Base-by-base conservation (phyloP, 37 sponge, comb jelly and placozoan species). In the Halichondria panicea region DNA sequence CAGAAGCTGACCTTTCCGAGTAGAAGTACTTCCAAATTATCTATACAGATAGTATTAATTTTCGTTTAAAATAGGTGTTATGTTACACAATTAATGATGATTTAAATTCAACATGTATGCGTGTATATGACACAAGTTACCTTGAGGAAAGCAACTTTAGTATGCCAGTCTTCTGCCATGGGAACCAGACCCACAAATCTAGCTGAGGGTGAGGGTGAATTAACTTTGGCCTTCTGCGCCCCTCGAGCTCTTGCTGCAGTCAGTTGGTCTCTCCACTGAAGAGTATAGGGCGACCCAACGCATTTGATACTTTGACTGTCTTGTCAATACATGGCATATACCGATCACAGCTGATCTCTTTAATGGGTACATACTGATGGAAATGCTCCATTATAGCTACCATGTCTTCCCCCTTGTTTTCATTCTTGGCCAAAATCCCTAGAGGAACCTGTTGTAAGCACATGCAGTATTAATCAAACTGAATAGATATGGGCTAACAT, bases 351-450 rank as follows among this genome's bases (percentile, higher is more conserved):
- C 27, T 25, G 27, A 32, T 35, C 36, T 71, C 72, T 24, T 46
- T 34, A 22, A 52, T 53, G 32, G 78, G 80, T 21, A 79, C 64
- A 62, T 76, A 76, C 35, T 76, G 32, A 15, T 74, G 58, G 31
- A 41, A 25, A 35, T 76, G 43, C 28, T 60, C 50, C 76, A 75
- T 60, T 39, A 75, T 76, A 22, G 39, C 64, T 27, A 76, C 57
- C 76, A 80, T 59, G 19, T 80, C 72, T 60, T 68, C 81, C 42
- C 30, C 38, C 34, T 69, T 80, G 43, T 70, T 80, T 42, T 80
- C 81, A 43, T 80, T 58, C 36, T 33, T 70, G 11, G 72, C 44
- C n/a, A 59, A 15, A 44, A 80, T 67, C 28, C 81, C 81, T 19
- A 80, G 52, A 43, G 63, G 76, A 24, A 40, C 43, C 76, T 76